Evolutionary conservation across 1,140 invertebrate species (phyloP).

Genomic region (Aphelenchoides avenae): DNA sequence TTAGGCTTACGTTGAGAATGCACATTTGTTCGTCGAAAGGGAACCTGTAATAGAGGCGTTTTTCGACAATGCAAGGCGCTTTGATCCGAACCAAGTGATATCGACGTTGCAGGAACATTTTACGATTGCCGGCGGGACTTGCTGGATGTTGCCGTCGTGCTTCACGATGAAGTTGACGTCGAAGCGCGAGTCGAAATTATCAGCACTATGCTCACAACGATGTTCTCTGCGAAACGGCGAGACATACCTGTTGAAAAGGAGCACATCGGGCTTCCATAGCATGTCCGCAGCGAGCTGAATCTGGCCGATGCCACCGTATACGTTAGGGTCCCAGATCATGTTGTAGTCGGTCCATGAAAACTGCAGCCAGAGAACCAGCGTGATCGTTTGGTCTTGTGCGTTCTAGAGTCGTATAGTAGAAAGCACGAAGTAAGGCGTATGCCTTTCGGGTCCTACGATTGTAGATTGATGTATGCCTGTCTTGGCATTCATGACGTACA

Average conservation of each 20-base stretch:
- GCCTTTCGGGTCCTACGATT: no score
- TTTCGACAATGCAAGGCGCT: no score
- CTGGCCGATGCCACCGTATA: conserved; percentile 86
- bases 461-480: no score
- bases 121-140: no score
- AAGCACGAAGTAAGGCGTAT: no score
- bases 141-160: conserved; percentile 97
- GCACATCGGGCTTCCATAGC: conserved; percentile 46
- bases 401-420: conserved; percentile 45
- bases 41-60: conserved; percentile 26
- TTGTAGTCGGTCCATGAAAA: conserved; percentile 48
- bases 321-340: conserved; percentile 75
- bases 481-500: no score
- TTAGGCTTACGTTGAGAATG: conserved; percentile 55
- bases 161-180: no score
- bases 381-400: conserved; percentile 50
- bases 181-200: no score
- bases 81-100: conserved; percentile 90
- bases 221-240: no score
- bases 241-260: conserved; percentile 39
- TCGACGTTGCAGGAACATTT: conserved; percentile 98
- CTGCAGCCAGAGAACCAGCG: conserved; percentile 48
- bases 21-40: conserved; percentile 61
- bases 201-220: conserved; percentile 1
- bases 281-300: conserved; percentile 72